Evolutionary conservation across 2,888 invertebrate genomes (phyloP).

Genomic region (Lathronympha strigana): DNA sequence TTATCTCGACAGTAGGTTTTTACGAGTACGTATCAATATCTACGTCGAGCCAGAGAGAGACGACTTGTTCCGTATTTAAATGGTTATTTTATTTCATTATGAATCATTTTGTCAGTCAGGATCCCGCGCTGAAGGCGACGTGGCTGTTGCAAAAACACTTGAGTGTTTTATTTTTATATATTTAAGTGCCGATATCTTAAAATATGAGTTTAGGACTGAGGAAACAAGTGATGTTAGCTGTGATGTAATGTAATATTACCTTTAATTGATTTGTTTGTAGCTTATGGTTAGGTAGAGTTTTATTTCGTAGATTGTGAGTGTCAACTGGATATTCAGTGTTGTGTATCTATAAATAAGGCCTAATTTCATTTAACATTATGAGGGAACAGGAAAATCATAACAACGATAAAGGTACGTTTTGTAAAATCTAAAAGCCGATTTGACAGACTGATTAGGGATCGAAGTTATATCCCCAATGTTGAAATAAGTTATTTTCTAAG

Average conservation of each 20-base stretch:
- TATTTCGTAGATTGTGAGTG: neutral
- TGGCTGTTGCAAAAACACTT: too few relatives aligned
- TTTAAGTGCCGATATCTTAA: too few relatives aligned
- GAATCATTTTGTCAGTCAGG: conserved; percentile 31
- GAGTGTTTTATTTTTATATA: too few relatives aligned
- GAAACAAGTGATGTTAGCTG: neutral
- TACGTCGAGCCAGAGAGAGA: conserved; percentile 19
- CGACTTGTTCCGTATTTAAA: conserved; percentile 9
- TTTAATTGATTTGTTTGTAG: too few relatives aligned
- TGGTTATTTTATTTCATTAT: conserved; percentile 17
- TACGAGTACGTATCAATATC: neutral
- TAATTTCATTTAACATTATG: neutral
- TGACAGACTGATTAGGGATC: too few relatives aligned
- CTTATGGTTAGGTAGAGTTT: neutral
- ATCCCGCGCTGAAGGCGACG: conserved; percentile 8
- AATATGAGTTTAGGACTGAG: too few relatives aligned
- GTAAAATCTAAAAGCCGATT: too few relatives aligned
- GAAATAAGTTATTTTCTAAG: too few relatives aligned
- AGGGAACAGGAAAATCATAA: neutral
- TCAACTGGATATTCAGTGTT: neutral
- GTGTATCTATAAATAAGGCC: neutral
- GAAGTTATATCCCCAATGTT: too few relatives aligned
- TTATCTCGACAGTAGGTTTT: conserved; percentile 15
- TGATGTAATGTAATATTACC: too few relatives aligned
- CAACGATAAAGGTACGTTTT: neutral